Conservation (phyloP, 2,888 invertebrate genomes). For the Cryptops parisi region DNA sequence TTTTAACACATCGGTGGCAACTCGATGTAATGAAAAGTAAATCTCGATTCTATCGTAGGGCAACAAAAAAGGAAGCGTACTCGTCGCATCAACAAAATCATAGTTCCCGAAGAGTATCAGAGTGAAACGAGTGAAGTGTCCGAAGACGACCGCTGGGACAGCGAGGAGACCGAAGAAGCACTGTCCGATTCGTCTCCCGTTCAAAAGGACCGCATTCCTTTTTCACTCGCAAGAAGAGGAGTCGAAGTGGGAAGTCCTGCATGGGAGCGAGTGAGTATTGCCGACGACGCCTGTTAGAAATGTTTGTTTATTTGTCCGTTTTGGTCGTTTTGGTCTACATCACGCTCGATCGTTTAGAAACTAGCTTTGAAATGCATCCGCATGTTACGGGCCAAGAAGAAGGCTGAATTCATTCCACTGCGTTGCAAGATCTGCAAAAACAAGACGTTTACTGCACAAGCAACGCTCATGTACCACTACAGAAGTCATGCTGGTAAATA, state of each 20-base stretch:
- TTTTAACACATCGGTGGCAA: too few species aligned
- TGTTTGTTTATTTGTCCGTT: neutral
- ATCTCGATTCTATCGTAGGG: too few species aligned
- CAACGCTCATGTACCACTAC: constrained; percentile 44
- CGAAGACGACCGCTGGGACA: constrained; percentile 1
- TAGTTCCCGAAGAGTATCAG: constrained; percentile 11
- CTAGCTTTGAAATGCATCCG: constrained; percentile 39
- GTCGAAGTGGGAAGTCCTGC: constrained; percentile 21
- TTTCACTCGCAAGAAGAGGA: constrained; percentile 2
- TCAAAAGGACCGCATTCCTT: neutral
- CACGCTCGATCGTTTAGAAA: constrained; percentile 25
- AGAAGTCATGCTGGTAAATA: constrained; percentile 40
- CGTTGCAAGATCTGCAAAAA: constrained; percentile 42
- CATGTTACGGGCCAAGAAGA: constrained; percentile 41
- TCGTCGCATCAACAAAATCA: constrained; percentile 8
- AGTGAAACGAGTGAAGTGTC: constrained; percentile 6
- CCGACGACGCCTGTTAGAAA: neutral
- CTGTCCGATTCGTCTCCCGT: neutral
- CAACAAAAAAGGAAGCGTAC: constrained; percentile 5
- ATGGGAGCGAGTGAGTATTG: constrained; percentile 26
- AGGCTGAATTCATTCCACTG: constrained; percentile 36
- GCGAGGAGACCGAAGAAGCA: neutral
- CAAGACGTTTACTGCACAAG: constrained; percentile 42
- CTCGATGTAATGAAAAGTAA: too few species aligned
- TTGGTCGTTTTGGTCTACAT: neutral